phyloP scores from a whole-genome alignment of 2,888 invertebrate genomes.

The Mesorhabditis belari region DNA sequence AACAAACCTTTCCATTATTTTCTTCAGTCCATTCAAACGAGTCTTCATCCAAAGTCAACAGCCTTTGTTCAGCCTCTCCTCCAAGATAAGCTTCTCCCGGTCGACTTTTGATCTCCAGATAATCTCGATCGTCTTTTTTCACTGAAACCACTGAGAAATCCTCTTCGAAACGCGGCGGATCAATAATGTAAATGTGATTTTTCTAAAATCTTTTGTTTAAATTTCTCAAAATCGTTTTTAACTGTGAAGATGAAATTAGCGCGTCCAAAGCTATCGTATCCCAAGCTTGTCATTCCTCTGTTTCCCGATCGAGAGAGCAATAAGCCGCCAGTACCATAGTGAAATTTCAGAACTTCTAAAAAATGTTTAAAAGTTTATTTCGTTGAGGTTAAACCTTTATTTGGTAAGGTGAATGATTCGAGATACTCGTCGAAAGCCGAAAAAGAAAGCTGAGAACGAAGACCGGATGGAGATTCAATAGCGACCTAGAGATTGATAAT shows the following conservation, averaged over 20 bases:
- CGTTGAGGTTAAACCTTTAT: background rate
- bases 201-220: background rate
- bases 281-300: background rate
- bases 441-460: slow-evolving; percentile 10
- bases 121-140: background rate
- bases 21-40: background rate
- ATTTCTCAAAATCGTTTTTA: background rate
- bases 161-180: background rate
- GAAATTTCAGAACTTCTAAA: background rate
- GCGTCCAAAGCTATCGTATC: background rate
- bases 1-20: background rate
- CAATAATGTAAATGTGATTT: background rate
- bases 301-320: background rate
- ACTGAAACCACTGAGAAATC: background rate
- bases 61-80: background rate
- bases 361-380: background rate
- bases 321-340: background rate
- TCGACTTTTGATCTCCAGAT: background rate
- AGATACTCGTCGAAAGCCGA: slow-evolving; percentile 18
- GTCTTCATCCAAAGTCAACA: background rate
- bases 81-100: background rate
- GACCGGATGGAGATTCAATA: slow-evolving; percentile 18
- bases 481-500: slow-evolving; percentile 11
- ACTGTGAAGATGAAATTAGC: background rate
- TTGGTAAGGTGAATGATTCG: slow-evolving; percentile 9